Conservation (phyloP, 2,113 vertebrate genomes). For the Telmatochromis brichardi region DNA sequence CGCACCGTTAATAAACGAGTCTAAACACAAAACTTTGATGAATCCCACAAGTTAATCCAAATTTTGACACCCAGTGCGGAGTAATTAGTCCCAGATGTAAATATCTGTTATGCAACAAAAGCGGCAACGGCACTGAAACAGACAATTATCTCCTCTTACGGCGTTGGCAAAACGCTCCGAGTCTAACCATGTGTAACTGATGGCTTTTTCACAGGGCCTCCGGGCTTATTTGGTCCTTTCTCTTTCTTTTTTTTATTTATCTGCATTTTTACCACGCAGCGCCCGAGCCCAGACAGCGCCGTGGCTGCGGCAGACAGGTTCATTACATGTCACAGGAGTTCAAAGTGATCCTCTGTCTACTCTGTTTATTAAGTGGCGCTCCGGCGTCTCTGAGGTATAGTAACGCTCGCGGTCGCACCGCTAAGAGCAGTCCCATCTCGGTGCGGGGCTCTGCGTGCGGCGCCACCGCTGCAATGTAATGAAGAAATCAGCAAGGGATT, state of each 20-base stretch:
- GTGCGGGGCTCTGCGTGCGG: not conserved
- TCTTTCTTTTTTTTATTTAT: conserved; percentile 44
- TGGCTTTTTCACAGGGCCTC: conserved; percentile 54
- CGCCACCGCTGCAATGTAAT: conserved; percentile 48
- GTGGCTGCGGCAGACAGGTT: conserved; percentile 52
- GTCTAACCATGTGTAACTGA: conserved; percentile 62
- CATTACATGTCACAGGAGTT: conserved; percentile 62
- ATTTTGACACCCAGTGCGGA: conserved; percentile 44
- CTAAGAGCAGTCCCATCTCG: conserved; percentile 27
- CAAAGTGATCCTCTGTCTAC: conserved; percentile 66
- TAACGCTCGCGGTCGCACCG: conserved; percentile 15
- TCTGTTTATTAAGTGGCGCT: conserved; percentile 67
- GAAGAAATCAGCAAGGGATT: conserved; percentile 67
- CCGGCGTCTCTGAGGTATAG: conserved; percentile 49
- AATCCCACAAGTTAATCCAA: conserved; percentile 44
- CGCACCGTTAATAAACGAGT: not conserved
- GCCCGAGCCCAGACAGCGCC: not conserved
- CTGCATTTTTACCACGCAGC: not conserved
- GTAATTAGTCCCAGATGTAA: conserved; percentile 69
- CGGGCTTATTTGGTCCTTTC: conserved; percentile 19
- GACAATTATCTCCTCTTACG: conserved; percentile 66
- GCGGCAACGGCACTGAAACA: conserved; percentile 48
- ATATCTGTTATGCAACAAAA: conserved; percentile 61
- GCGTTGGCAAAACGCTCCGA: conserved; percentile 20
- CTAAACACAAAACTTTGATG: conserved; percentile 13